Evolutionary conservation across 2,113 vertebrate genomes (phyloP).

Genomic region (Pachypanchax playfairii): DNA sequence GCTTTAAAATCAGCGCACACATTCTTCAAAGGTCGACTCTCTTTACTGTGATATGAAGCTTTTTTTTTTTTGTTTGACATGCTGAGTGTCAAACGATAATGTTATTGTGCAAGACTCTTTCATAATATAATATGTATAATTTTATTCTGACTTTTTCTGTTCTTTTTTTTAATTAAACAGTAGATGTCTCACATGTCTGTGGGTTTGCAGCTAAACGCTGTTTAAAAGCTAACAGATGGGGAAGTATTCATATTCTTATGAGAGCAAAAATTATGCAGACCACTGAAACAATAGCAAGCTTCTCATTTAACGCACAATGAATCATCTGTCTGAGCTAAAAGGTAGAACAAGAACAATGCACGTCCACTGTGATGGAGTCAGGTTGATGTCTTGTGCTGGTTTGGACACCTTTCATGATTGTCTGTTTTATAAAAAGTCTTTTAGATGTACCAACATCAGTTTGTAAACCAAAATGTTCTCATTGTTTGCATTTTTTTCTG

Average conservation of each 20-base stretch:
- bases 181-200: conserved; percentile 69
- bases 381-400: conserved; percentile 14
- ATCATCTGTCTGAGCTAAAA: conserved; percentile 42
- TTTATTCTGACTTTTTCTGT: conserved; percentile 70
- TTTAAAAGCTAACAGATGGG: conserved; percentile 78
- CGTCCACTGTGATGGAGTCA: conserved; percentile 18
- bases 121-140: conserved; percentile 65
- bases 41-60: conserved; percentile 73
- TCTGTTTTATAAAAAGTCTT: conserved; percentile 32
- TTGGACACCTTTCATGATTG: conserved; percentile 7
- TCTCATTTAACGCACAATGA: conserved; percentile 45
- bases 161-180: conserved; percentile 73
- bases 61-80: conserved; percentile 56
- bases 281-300: conserved; percentile 54
- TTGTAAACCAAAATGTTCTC: conserved; percentile 24
- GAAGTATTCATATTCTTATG: conserved; percentile 67
- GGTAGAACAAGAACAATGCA: conserved; percentile 24
- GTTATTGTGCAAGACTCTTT: conserved; percentile 78
- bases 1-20: conserved; percentile 70
- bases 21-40: conserved; percentile 75
- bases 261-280: conserved; percentile 56
- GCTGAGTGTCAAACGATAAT: conserved; percentile 79
- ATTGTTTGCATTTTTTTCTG: conserved; percentile 20
- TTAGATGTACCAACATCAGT: conserved; percentile 32
- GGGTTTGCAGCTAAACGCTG: conserved; percentile 72